A percentile compares a stretch with the other conserved stretches of the same genome.
These are phyloP conservation scores for Scolopax mira DNA, from an alignment of 2,113 vertebrate genomes.

Conservation along the genomic window DNA sequence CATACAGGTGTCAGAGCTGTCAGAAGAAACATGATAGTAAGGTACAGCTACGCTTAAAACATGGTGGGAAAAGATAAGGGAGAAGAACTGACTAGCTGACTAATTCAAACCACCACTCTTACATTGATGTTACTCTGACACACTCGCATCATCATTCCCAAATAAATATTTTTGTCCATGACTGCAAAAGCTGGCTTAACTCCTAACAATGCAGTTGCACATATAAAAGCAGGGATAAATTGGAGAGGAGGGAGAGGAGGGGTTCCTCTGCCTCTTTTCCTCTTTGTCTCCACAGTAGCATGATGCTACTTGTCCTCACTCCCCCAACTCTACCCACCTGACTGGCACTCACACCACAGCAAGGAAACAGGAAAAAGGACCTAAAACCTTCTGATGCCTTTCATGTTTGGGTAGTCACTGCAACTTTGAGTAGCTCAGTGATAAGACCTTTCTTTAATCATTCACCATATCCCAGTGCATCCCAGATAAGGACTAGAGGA, in stretches of 20 bases:
- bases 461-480: background rate
- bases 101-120: background rate
- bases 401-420: background rate
- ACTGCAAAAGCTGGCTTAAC: background rate
- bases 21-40: background rate
- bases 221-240: background rate
- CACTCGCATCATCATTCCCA: background rate
- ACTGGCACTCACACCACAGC: background rate
- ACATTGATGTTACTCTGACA: background rate
- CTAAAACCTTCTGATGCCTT: background rate
- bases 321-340: background rate
- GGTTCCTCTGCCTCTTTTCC: background rate
- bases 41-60: background rate
- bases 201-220: background rate
- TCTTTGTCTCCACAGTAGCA: background rate
- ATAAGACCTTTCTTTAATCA: background rate
- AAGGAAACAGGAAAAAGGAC: background rate
- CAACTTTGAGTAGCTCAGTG: background rate
- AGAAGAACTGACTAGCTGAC: background rate
- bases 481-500: background rate
- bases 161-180: background rate
- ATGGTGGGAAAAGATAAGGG: background rate
- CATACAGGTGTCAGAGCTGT: background rate
- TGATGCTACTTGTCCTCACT: background rate
- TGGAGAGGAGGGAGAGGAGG: background rate